These are phyloP conservation scores for Gerosis bhagava DNA, from an alignment of 2,888 invertebrate genomes.

Conservation along the genomic window DNA sequence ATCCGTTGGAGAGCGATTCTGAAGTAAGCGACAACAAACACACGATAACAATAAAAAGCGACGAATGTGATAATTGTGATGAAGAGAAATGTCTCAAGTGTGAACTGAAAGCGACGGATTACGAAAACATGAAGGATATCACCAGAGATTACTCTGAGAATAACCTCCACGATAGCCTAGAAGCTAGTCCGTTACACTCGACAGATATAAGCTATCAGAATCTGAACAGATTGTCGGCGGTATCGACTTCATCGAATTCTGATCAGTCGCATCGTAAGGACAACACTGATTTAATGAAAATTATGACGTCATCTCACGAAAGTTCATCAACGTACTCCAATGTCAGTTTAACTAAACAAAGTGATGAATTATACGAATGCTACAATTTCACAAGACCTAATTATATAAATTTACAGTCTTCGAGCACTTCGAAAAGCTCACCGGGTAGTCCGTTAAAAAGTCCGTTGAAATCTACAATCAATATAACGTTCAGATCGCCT, in stretches of 20 bases:
- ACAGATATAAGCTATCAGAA: conserved; percentile 76
- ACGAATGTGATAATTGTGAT: conserved; percentile 55
- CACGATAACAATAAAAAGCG: conserved; percentile 61
- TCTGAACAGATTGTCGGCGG: conserved; percentile 69
- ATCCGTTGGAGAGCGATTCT: conserved; percentile 71
- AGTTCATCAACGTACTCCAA: conserved; percentile 72
- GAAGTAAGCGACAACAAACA: conserved; percentile 69
- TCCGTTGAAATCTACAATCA: conserved; percentile 87
- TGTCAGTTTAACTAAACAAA: conserved; percentile 54
- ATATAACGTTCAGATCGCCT: conserved; percentile 87
- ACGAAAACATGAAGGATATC: conserved; percentile 47
- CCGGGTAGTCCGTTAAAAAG: conserved; percentile 74
- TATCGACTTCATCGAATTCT: conserved; percentile 68
- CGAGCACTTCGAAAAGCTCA: conserved; percentile 68
- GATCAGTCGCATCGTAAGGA: conserved; percentile 51
- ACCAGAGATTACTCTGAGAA: conserved; percentile 37
- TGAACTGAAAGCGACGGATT: conserved; percentile 66
- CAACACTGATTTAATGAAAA: conserved; percentile 46
- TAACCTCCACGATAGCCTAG: conserved; percentile 53
- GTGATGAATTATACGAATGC: conserved; percentile 63
- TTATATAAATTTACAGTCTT: conserved; percentile 72
- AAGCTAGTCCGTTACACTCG: conserved; percentile 63
- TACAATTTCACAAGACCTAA: conserved; percentile 68
- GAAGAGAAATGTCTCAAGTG: conserved; percentile 69
- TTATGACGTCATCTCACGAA: conserved; percentile 75